These are phyloP conservation scores for Trididemnum nubilum DNA, from an alignment of 23 tunicate genomes.

Conservation along the genomic window DNA sequence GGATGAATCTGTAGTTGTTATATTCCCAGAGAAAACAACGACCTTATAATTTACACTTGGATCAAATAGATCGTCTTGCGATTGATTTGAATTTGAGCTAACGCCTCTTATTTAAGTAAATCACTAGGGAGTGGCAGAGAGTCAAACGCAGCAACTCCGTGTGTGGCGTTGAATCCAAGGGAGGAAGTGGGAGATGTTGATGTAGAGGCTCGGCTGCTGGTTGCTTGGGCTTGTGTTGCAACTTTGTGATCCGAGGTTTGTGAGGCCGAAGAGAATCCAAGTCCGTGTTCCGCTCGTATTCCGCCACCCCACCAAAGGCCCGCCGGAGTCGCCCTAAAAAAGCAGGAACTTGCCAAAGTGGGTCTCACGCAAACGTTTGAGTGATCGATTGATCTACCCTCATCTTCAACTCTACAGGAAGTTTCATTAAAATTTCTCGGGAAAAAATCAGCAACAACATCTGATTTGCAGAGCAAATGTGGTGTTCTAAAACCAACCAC, in stretches of 20 bases:
- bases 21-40: too few relatives aligned
- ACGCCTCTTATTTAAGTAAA: too few relatives aligned
- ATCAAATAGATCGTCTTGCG: too few relatives aligned
- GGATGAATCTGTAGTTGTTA: too few relatives aligned
- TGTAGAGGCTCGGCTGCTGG: slow-evolving; percentile 77
- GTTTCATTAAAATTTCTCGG: too few relatives aligned
- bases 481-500: not conserved
- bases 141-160: slow-evolving; percentile 68
- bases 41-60: too few relatives aligned
- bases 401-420: too few relatives aligned
- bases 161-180: slow-evolving; percentile 67
- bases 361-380: too few relatives aligned
- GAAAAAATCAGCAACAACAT: too few relatives aligned
- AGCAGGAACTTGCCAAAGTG: not conserved
- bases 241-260: slow-evolving; percentile 83
- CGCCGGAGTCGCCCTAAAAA: slow-evolving; percentile 88
- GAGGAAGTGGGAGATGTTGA: slow-evolving; percentile 47
- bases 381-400: too few relatives aligned
- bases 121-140: too few relatives aligned
- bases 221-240: slow-evolving; percentile 75
- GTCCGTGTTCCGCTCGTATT: not conserved
- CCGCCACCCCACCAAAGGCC: slow-evolving; percentile 67
- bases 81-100: too few relatives aligned
- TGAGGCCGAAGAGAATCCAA: slow-evolving; percentile 55
- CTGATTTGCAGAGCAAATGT: not conserved